Evolutionary conservation across 2,113 vertebrate genomes (phyloP), one percentile per base, ranked within the genome.

Genomic region (Thunnus maccoyii): DNA sequence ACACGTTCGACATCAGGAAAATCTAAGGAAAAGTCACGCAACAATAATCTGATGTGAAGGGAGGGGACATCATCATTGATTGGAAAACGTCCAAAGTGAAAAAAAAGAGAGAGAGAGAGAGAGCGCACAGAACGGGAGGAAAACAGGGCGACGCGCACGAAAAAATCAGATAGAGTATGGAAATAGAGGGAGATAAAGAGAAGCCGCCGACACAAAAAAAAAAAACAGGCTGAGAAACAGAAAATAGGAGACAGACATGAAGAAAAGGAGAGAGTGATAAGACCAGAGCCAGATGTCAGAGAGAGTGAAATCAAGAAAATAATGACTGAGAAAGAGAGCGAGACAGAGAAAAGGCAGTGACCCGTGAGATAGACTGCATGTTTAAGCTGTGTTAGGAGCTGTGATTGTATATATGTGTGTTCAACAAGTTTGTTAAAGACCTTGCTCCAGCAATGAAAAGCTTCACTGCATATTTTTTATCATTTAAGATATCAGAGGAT

Each of bases 381-480:
- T 71, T 61, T 36, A 57, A 70, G 20, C 58, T 12, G 2, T 54
- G 25, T 15, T 41, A 3, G 27, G 27, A 30, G 27, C 71, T 85
- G 72, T 2, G 18, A 30, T 63, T 47, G 70, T 1, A 30, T 52
- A 8, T 46, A 48, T 54, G 17, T 25, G 1, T 44, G 52, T 0
- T 61, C 48, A 7, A 17, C 41, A 60, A 7, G 52, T 25, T 17
- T 27, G 58, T 9, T 46, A 18, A 17, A 41, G 62, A 17, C 14
- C n/a, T 14, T n/a, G 48, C n/a, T 47, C 22, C 20, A 50, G 27
- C 44, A 0, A 3, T 54, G 56, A 61, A 56, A 63, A 27, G 71
- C 44, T 55, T n/a, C 47, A 20, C 27, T 48, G 67, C 11, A 5
- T 58, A 58, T 20, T 15, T 41, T 30, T 50, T 10, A 30, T 30